Evolutionary conservation across 2,797 vertebrate species (phyloP), one percentile per base, ranked within the genome.

Genomic region (Oreochromis grahami): DNA sequence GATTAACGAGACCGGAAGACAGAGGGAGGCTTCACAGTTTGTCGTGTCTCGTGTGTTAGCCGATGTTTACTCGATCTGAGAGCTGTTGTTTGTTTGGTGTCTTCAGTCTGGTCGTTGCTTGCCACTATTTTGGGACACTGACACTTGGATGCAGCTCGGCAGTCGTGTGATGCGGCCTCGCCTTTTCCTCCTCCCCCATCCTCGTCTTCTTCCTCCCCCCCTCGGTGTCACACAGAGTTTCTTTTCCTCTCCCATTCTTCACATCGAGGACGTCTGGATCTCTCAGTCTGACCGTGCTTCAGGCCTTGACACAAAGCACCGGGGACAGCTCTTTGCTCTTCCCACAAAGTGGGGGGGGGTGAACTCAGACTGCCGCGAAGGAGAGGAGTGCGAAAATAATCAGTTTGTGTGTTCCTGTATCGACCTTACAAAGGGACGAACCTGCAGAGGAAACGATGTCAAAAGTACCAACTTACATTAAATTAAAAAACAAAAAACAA

Each of bases 41-140:
- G 92, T 94, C 77, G 77, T 14, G 86, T 93, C 87, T 85, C 29
- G 85, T 55, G 84, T 6, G 90, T 90, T 87, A 60, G 86, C 84
- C 91, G 94, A 95, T 91, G 93, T 93, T 96, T 91, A 95, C 95
- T 93, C 11, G 89, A 93, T 91, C 85, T 94, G 95, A 97, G 93
- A 87, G 92, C 90, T 91, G 94, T 93, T 96, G 95, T 96, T 96
- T 96, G 94, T 94, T 95, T 95, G 92, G 91, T 94, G 94, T 95
- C 94, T 95, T 91, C 93, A 91, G 95, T 94, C 93, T 94, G 93
- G 84, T 93, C 81, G 74, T 85, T 74, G 91, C 91, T 89, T 56
- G 85, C 63, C 79, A 82, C 95, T 95, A 95, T 95, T 95, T 95
- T 88, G 84, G 91, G 93, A 88, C 55, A 43, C 89, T 95, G 95